phyloP scores from a whole-genome alignment of 2,888 invertebrate species.

The Coenonympha glycerion region DNA sequence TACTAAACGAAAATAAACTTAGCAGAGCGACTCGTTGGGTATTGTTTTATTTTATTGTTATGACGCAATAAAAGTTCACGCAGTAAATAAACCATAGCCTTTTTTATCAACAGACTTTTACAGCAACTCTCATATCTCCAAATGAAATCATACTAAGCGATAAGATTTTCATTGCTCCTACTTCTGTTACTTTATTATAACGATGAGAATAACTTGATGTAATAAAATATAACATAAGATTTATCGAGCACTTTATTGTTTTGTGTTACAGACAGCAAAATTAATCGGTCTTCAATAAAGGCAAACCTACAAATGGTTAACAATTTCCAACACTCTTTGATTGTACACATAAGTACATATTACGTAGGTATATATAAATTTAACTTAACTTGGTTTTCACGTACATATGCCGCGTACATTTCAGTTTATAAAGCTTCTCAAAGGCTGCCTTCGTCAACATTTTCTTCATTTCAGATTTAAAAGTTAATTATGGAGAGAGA shows the following conservation, averaged over 20 bases:
- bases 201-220: conserved; percentile 30
- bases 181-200: conserved; percentile 29
- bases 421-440: not conserved
- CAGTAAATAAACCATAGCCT: conserved; percentile 5
- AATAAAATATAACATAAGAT: conserved; percentile 25
- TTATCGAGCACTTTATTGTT: not conserved
- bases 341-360: too few species aligned
- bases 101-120: conserved; percentile 24
- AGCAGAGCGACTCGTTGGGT: not conserved
- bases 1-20: not conserved
- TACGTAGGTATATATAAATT: too few species aligned
- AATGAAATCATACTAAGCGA: conserved; percentile 48
- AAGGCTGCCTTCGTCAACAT: not conserved
- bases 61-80: conserved; percentile 6
- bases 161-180: conserved; percentile 40
- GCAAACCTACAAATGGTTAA: too few species aligned
- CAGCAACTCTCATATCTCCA: conserved; percentile 41
- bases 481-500: not conserved
- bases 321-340: too few species aligned
- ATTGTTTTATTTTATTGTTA: conserved; percentile 4
- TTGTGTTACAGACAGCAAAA: not conserved
- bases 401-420: too few species aligned
- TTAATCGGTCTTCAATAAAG: too few species aligned
- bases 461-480: not conserved
- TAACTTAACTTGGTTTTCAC: too few species aligned